Base-by-base conservation (phyloP, 2,797 vertebrate genomes). In the Oreochromis grahami region DNA sequence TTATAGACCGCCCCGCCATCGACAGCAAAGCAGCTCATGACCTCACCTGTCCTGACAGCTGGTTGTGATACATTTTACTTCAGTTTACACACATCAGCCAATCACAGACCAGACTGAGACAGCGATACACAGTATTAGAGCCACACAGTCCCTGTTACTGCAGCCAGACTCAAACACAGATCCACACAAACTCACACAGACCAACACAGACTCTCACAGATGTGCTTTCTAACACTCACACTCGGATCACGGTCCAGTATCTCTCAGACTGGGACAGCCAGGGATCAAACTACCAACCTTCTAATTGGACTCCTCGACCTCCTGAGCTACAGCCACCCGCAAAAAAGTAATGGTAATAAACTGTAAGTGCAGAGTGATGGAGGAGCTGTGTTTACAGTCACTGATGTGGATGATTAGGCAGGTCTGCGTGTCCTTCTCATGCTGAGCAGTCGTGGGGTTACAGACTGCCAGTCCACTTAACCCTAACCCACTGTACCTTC, bases 1-100 rank as follows among this genome's bases (percentile, higher is more conserved):
- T 91, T 89, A 85, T 77, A 82, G 78, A 43, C 79, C 9, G 41
- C 78, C 78, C 79, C 9, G 41, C 78, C 78, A 78, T 76, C 50
- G 2, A 48, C 7, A n/a, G 36, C 68, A 34, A 50, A 56, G 56
- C 60, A 24, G 81, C 76, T 38, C 7, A 65, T 85, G 74, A 80
- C 76, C 41, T 4, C 48, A 29, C 1, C 36, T 24, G 45, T 11
- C 45, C 53, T 78, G 51, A 84, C 77, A 83, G 80, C 15, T 48
- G 21, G 68, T 17, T 29, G 17, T 45, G 24, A 48, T 15, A 26
- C 1, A 3, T 17, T 21, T 21, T 15, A 13, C 13, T 43, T 70
- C 38, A 45, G 38, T 70, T 26, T 43, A 43, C 65, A 70, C 3
- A 43, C 7, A 43, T 68, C 8, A 43, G n/a, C 68, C 43, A 72